Base-by-base conservation (phyloP, 2,888 invertebrate genomes). In the Folsomia manolachei region DNA sequence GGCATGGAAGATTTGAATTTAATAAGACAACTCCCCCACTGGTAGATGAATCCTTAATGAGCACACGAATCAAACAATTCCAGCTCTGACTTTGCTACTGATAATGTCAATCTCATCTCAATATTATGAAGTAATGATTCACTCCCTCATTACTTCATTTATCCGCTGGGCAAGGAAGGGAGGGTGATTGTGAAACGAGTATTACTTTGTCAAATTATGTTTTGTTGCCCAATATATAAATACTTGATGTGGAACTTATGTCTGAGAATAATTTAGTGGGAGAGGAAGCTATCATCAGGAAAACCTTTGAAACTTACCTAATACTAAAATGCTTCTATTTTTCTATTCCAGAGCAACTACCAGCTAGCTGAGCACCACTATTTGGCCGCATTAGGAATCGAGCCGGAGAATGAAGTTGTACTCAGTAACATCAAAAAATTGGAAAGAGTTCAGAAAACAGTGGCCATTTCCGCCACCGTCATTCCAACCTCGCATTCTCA, bases 261-360 rank as follows among this genome's bases (percentile, higher is more conserved):
- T n/a, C n/a, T n/a, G n/a, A n/a, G n/a, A n/a, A n/a, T n/a, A n/a
- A n/a, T n/a, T n/a, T n/a, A n/a, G n/a, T n/a, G n/a, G n/a, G n/a
- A n/a, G n/a, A n/a, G n/a, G n/a, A n/a, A n/a, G n/a, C n/a, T n/a
- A n/a, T n/a, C n/a, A n/a, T n/a, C n/a, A n/a, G n/a, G n/a, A n/a
- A n/a, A n/a, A n/a, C n/a, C n/a, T n/a, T n/a, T n/a, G n/a, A n/a
- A n/a, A n/a, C n/a, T n/a, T n/a, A n/a, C n/a, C n/a, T n/a, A n/a
- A n/a, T n/a, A n/a, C n/a, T n/a, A n/a, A n/a, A n/a, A n/a, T n/a
- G n/a, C n/a, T n/a, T n/a, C n/a, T n/a, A n/a, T n/a, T n/a, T n/a
- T n/a, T n/a, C n/a, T n/a, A n/a, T n/a, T n/a, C n/a, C 72, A 79
- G 79, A 76, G 71, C 53, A 71, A 77, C 60, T 76, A 73, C 71